phyloP scores from a whole-genome alignment of 2,888 invertebrate species.

The Cephus rjabovi region DNA sequence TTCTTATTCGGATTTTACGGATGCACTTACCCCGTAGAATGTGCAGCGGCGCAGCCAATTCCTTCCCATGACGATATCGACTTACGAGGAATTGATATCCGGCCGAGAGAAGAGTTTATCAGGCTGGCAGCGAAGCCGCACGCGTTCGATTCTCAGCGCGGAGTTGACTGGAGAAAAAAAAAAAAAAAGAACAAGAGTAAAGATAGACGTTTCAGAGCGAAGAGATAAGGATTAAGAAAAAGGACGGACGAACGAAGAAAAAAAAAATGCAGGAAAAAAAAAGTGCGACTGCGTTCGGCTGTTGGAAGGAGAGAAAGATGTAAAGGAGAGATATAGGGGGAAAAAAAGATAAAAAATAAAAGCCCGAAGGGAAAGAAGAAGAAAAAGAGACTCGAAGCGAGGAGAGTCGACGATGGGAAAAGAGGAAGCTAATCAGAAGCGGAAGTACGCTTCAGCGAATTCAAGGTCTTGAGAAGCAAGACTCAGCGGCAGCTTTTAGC shows the following conservation, averaged over 20 bases:
- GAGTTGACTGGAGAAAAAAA: neutral
- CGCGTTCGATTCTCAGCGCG: neutral
- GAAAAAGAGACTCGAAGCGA: slow-evolving; percentile 6
- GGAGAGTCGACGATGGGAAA: slow-evolving; percentile 29
- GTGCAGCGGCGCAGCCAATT: neutral
- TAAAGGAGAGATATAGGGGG: neutral
- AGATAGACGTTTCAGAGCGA: neutral
- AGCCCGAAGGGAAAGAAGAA: slow-evolving; percentile 10
- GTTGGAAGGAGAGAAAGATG: neutral
- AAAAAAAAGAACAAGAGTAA: neutral
- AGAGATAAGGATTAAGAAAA: neutral
- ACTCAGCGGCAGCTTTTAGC: slow-evolving; percentile 13
- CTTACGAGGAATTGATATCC: neutral
- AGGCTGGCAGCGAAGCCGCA: neutral
- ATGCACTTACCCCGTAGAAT: neutral
- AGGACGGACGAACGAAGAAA: neutral
- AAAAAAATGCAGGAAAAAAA: neutral
- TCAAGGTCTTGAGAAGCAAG: slow-evolving; percentile 21
- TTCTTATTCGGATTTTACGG: neutral
- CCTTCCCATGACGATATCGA: neutral
- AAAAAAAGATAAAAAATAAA: slow-evolving; percentile 13
- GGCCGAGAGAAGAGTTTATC: neutral
- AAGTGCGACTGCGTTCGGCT: neutral
- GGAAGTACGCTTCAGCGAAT: slow-evolving; percentile 46
- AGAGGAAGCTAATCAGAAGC: slow-evolving; percentile 67